These are phyloP conservation scores for Eurystomus gularis DNA, from an alignment of 2,113 vertebrate genomes.

Conservation along the genomic window DNA sequence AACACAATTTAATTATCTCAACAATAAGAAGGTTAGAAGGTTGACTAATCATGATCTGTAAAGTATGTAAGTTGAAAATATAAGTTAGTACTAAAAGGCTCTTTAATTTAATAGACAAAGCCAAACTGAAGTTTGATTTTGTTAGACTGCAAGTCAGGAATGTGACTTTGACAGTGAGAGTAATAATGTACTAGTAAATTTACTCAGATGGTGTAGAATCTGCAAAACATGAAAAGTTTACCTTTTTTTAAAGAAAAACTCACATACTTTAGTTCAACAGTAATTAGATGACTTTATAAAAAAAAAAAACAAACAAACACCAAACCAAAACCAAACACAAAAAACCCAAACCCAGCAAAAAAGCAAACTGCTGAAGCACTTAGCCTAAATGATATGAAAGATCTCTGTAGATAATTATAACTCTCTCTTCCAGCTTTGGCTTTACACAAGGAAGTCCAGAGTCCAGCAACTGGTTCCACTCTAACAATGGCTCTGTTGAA, in stretches of 20 bases:
- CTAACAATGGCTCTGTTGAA: not conserved
- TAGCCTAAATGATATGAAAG: not conserved
- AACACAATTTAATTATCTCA: conserved; percentile 20
- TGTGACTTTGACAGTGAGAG: not conserved
- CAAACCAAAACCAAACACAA: not conserved
- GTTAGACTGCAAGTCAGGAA: not conserved
- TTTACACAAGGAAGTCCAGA: not conserved
- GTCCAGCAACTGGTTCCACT: not conserved
- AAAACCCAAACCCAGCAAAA: not conserved
- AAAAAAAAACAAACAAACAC: not conserved
- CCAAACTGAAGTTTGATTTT: not conserved
- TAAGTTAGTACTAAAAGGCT: not conserved
- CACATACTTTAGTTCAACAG: not conserved
- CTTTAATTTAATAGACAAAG: not conserved
- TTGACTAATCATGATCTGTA: not conserved
- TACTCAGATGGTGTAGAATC: not conserved
- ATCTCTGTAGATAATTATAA: not conserved
- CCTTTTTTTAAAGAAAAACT: not conserved
- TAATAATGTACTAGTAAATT: not conserved
- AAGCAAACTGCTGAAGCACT: not conserved
- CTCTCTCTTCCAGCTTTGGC: not conserved
- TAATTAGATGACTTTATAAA: not conserved
- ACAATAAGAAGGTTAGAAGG: conserved; percentile 1
- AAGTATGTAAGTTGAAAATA: not conserved
- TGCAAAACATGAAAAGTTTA: not conserved